Conservation (phyloP, 2,888 invertebrate species). For the Ptilodon capucinus region DNA sequence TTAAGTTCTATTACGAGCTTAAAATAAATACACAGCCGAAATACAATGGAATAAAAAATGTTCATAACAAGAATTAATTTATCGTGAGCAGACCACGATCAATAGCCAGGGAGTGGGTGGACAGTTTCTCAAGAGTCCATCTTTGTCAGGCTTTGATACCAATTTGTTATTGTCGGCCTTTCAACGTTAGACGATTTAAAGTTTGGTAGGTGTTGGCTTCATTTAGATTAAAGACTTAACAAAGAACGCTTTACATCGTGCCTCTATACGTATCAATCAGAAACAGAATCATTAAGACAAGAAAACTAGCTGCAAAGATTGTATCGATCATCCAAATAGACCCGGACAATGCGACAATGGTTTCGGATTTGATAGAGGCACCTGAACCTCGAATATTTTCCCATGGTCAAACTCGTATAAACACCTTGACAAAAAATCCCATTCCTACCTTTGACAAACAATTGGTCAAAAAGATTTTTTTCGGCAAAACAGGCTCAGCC, state of each 20-base stretch:
- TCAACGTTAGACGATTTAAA: conserved; percentile 76
- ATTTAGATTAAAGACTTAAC: conserved; percentile 53
- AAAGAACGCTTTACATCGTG: conserved; percentile 29
- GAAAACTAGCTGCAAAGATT: conserved; percentile 50
- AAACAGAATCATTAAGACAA: conserved; percentile 33
- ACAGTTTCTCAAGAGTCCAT: conserved; percentile 81
- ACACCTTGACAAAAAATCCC: conserved; percentile 75
- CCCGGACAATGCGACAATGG: conserved; percentile 65
- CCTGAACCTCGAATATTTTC: conserved; percentile 79
- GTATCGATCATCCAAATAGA: conserved; percentile 55
- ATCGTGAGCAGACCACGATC: conserved; percentile 74
- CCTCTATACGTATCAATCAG: conserved; percentile 20
- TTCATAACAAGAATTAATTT: conserved; percentile 81
- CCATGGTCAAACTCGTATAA: conserved; percentile 80
- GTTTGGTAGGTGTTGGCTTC: conserved; percentile 71
- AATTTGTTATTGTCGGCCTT: conserved; percentile 80
- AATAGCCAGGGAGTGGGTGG: conserved; percentile 80
- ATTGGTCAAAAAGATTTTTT: conserved; percentile 78
- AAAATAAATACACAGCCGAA: conserved; percentile 69
- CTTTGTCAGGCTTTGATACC: conserved; percentile 81
- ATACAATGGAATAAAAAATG: conserved; percentile 77
- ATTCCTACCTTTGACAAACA: conserved; percentile 74
- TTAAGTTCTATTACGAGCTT: conserved; percentile 63
- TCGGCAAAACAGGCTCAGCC: conserved; percentile 66
- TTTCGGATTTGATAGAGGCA: conserved; percentile 65